Base-by-base conservation (phyloP, 2,113 vertebrate genomes). In the Camelus dromedarius region DNA sequence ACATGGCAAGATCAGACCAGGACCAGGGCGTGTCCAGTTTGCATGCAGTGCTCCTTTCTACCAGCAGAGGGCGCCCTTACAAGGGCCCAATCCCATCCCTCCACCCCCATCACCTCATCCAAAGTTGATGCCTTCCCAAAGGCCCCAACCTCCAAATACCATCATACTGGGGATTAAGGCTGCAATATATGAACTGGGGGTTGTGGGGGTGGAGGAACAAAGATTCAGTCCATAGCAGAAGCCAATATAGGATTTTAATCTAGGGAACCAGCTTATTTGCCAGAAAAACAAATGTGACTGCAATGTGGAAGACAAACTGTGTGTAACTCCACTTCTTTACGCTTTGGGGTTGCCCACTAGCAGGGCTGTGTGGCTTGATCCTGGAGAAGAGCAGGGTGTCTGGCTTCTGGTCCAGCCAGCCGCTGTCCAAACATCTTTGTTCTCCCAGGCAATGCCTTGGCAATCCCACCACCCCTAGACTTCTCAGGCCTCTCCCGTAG, bases 21-120 rank as follows among this genome's bases (percentile, higher is more conserved):
- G 67, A 64, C 16, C 67, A 38, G 5, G 32, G 46, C 50, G 54
- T 0, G 10, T 35, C 10, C 1, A 4, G 18, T 8, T 0, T 1
- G 32, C 11, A 22, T 8, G 35, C n/a, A 7, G 77, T 15, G 1
- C 48, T 42, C n/a, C 67, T n/a, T 76, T 26, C 62, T 32, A 42
- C 88, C 88, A 64, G 80, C 62, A 86, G 91, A 70, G 80, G 38
- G 81, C 0, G 13, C 9, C 32, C 67, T 32, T 22, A 11, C 9
- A 32, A 50, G 24, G 52, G 52, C 4, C 18, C 30, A 22, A 16
- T 35, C 50, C 60, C 50, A 35, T n/a, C 38, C 67, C 30, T 92
- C 67, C 28, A n/a, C n/a, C 12, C n/a, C 28, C 9, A 4, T 46
- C 70, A 66, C 35, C 35, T 76, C 48, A n/a, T 56, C 70, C 70